Conservation (phyloP, 2,797 vertebrate genomes). For the Enteromius mattozi region DNA sequence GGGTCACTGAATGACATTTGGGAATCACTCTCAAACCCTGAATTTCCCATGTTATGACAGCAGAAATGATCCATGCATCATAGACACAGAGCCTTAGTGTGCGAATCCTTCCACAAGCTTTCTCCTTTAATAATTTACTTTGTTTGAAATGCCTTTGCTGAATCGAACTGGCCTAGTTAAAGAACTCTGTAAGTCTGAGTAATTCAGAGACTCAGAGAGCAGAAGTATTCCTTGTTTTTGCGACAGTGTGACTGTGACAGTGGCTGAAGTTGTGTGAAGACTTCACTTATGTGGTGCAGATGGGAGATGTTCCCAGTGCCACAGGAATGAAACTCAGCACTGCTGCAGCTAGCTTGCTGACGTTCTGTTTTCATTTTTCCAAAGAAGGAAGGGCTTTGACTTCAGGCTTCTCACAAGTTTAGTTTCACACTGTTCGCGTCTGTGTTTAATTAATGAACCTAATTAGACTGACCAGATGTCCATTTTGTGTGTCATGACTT, state of each 20-base stretch:
- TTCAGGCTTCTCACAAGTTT: neutral
- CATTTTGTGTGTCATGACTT: neutral
- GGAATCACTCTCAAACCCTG: neutral
- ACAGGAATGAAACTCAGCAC: conserved; percentile 25
- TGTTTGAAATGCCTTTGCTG: neutral
- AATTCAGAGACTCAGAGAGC: conserved; percentile 36
- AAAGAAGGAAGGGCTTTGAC: neutral
- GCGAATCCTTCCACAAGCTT: neutral
- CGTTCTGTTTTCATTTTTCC: neutral
- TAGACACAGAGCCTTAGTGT: neutral
- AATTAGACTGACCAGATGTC: conserved; percentile 27
- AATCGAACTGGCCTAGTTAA: conserved; percentile 17
- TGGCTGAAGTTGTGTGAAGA: conserved; percentile 28
- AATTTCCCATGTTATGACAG: neutral
- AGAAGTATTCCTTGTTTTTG: conserved; percentile 4
- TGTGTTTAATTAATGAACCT: conserved; percentile 23
- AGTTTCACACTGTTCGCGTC: neutral
- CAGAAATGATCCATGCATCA: neutral
- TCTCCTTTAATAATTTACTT: conserved; percentile 3
- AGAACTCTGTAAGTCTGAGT: conserved; percentile 32
- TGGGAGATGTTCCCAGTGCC: conserved; percentile 33
- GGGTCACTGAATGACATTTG: neutral
- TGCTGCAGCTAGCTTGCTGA: conserved; percentile 20
- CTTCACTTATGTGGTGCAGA: conserved; percentile 29
- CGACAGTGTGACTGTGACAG: conserved; percentile 25